Base-by-base conservation (phyloP, 1,140 invertebrate genomes). In the Chymomyza costata region DNA sequence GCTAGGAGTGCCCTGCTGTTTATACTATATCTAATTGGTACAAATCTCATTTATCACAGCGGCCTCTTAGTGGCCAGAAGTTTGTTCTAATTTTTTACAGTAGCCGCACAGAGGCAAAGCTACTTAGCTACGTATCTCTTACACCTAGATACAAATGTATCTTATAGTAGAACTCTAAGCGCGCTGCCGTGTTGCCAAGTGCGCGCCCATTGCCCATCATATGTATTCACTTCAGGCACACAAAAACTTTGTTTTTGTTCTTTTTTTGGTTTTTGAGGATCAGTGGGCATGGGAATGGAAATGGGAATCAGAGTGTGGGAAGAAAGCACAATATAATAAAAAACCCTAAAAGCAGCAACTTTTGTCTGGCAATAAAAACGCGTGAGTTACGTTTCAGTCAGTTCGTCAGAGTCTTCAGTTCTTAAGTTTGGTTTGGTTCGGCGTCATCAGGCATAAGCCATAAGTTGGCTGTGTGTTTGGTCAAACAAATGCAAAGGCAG, bases 291-390 rank as follows among this genome's bases (percentile, higher is more conserved):
- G n/a, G n/a, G n/a, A n/a, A n/a, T n/a, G n/a, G n/a, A n/a, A n/a
- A n/a, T n/a, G n/a, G 43, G 61, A 65, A 62, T 47, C 65, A 39
- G 48, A 64, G 58, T 60, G 71, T 57, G 66, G 58, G 52, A 70
- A 76, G 70, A 47, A 44, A 62, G 28, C 47, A 18, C 47, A 60
- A 28, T 18, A 63, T 44, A 47, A 48, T 59, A 40, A 30, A 30
- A 47, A 66, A 64, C 43, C 47, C 63, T 50, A 53, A 64, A 66
- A n/a, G 59, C 45, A 30, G 53, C 54, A 58, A 64, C 62, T 67
- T 76, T 71, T 64, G 73, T 78, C 67, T 63, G 66, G 71, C 46
- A 62, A 78, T 78, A 78, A 80, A 78, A 78, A 78, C 57, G 63
- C 66, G 51, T 55, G 58, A 80, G 73, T 67, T 78, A 78, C 59